A percentile compares a stretch with the other conserved stretches of the same genome.
Conservation (phyloP, 1,140 invertebrate genomes). For the Polypedilum vanderplanki region DNA sequence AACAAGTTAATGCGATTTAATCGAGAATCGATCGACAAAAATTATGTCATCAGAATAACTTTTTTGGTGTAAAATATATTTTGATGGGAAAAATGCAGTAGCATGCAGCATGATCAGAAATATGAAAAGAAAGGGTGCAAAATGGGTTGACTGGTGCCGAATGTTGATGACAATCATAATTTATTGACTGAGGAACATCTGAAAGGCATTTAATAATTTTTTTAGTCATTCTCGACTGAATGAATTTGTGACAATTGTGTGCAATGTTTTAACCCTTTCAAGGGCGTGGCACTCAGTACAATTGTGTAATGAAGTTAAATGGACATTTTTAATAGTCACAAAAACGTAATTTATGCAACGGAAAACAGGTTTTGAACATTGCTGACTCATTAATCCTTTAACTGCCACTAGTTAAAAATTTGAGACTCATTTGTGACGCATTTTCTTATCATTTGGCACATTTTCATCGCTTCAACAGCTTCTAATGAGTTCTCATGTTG, state of each 20-base stretch:
- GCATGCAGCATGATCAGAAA: too few relatives aligned
- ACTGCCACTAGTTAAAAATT: neutral
- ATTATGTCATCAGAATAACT: neutral
- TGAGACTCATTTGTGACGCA: too few relatives aligned
- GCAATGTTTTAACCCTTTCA: neutral
- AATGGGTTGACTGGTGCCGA: neutral
- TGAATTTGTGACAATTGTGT: neutral
- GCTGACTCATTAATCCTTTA: conserved; percentile 7
- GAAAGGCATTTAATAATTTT: neutral
- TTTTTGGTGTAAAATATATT: neutral
- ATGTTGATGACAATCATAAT: neutral
- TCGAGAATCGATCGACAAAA: neutral
- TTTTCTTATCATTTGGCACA: neutral
- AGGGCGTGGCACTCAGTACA: neutral
- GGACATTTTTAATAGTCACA: neutral
- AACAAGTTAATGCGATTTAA: neutral
- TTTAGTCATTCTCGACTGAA: neutral
- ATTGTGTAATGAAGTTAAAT: neutral
- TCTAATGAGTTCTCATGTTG: neutral
- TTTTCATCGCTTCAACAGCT: neutral
- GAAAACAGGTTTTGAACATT: neutral
- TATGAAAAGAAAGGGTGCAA: neutral
- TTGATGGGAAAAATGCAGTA: too few relatives aligned
- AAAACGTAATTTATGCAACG: neutral
- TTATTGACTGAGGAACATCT: neutral